These are phyloP conservation scores for Trinectes maculatus DNA, from an alignment of 2,113 vertebrate species.

Conservation along the genomic window DNA sequence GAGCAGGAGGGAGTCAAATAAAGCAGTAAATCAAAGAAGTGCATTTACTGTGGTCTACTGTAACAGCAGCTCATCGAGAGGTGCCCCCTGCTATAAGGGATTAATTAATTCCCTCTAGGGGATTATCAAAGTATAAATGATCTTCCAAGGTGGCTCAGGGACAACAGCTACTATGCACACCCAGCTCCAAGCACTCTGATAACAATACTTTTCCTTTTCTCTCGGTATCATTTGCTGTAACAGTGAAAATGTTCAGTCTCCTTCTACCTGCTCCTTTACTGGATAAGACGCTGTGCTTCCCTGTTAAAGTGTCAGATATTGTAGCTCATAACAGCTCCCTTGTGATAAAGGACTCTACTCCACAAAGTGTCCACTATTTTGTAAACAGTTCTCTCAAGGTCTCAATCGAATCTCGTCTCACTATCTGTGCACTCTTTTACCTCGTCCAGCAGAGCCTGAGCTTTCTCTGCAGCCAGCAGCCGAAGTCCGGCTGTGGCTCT, in stretches of 20 bases:
- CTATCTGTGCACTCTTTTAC: conserved; percentile 63
- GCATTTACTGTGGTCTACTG: conserved; percentile 50
- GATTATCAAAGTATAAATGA: conserved; percentile 73
- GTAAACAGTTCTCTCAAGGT: neutral
- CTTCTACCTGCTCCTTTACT: conserved; percentile 9
- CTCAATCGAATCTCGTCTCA: neutral
- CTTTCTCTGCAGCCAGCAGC: conserved; percentile 87
- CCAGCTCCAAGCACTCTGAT: conserved; percentile 44
- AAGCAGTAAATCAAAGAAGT: conserved; percentile 25
- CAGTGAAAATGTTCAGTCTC: conserved; percentile 7
- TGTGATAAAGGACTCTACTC: conserved; percentile 2
- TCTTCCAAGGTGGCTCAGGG: conserved; percentile 61
- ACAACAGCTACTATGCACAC: conserved; percentile 43
- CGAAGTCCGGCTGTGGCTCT: conserved; percentile 95
- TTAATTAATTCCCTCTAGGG: conserved; percentile 64
- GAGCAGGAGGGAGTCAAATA: neutral
- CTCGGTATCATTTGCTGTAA: conserved; percentile 27
- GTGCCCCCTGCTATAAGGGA: conserved; percentile 58
- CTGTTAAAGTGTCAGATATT: conserved; percentile 28
- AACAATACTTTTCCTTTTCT: conserved; percentile 41
- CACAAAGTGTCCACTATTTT: neutral
- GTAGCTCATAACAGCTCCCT: conserved; percentile 17
- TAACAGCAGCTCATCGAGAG: conserved; percentile 59
- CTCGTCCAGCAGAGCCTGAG: conserved; percentile 88
- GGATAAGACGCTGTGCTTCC: conserved; percentile 33